Conservation (phyloP, 2,888 invertebrate species). For the Salticus scenicus region DNA sequence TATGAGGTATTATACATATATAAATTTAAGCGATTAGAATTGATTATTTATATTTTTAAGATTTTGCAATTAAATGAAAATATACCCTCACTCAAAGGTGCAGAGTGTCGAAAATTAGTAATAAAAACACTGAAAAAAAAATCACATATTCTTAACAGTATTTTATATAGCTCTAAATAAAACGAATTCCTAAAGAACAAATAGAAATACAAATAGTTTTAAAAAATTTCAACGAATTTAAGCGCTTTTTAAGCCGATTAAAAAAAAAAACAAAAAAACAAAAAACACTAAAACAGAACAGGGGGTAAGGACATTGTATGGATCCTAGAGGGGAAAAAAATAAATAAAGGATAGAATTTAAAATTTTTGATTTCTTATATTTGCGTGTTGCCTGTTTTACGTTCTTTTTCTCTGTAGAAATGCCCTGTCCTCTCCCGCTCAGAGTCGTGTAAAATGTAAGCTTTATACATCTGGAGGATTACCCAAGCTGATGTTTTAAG, state of each 20-base stretch:
- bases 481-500: conserved; percentile 45
- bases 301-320: conserved; percentile 8
- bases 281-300: conserved; percentile 20
- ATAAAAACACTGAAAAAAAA: too few species aligned
- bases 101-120: too few species aligned
- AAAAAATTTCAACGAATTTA: conserved; percentile 19
- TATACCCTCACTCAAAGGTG: too few species aligned
- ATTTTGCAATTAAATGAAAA: too few species aligned
- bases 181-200: too few species aligned
- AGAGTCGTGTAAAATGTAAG: background rate
- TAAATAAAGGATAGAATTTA: background rate
- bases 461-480: conserved; percentile 32
- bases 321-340: background rate
- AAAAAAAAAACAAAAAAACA: too few species aligned
- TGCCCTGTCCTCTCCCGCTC: background rate
- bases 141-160: too few species aligned
- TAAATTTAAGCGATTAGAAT: too few species aligned
- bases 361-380: conserved; percentile 40
- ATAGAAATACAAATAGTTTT: conserved; percentile 3
- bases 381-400: conserved; percentile 18
- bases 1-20: too few species aligned
- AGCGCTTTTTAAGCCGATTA: conserved; percentile 56
- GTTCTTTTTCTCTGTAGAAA: background rate
- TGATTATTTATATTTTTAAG: too few species aligned
- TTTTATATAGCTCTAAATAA: too few species aligned